Conservation (phyloP, 1,140 invertebrate genomes). For the Eciton burchellii region DNA sequence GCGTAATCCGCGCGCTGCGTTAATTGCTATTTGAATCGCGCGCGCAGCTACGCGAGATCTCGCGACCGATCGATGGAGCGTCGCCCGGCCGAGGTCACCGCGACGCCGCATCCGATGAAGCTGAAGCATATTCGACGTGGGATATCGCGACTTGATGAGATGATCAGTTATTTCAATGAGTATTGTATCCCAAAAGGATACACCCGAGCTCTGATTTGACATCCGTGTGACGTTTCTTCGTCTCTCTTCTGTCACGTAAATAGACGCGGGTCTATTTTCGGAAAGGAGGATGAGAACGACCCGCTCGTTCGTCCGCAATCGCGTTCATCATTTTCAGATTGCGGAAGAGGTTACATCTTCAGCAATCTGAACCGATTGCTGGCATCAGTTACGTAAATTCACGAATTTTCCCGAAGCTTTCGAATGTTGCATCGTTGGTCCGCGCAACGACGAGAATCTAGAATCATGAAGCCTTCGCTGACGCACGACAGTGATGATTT, state of each 20-base stretch:
- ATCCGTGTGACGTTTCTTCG: too few species aligned
- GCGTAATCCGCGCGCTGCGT: slow-evolving; percentile 22
- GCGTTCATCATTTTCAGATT: too few species aligned
- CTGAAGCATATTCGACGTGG: neutral
- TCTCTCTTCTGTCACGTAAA: too few species aligned
- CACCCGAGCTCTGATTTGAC: neutral
- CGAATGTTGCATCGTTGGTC: neutral
- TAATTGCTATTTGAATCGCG: slow-evolving; percentile 24
- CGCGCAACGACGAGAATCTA: neutral
- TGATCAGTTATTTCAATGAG: neutral
- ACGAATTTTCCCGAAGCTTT: neutral
- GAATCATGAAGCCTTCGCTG: neutral
- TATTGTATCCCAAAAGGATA: neutral
- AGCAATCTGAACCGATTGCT: too few species aligned
- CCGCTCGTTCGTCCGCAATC: too few species aligned
- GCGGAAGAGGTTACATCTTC: too few species aligned
- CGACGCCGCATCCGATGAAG: neutral
- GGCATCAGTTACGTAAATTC: too few species aligned
- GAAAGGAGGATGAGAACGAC: too few species aligned
- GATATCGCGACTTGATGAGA: too few species aligned
- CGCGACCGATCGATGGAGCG: neutral
- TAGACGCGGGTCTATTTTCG: too few species aligned
- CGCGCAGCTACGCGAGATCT: slow-evolving; percentile 13
- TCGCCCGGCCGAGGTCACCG: neutral
- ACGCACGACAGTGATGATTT: neutral